phyloP scores from a whole-genome alignment of 2,113 vertebrate species.

The Eurystomus gularis region DNA sequence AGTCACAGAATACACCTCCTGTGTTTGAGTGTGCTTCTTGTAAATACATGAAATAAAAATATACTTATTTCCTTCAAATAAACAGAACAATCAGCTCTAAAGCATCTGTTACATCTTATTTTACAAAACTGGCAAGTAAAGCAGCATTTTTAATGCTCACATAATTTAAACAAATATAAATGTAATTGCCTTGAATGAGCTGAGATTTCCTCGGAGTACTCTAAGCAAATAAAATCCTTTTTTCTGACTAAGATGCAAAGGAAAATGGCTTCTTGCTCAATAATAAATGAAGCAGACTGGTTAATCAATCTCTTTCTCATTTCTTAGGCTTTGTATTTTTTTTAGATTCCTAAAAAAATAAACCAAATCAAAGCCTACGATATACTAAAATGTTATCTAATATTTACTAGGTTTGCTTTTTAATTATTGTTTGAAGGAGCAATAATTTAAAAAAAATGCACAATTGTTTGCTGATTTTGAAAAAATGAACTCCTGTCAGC shows the following conservation, averaged over 20 bases:
- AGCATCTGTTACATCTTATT: background rate
- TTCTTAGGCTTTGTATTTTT: background rate
- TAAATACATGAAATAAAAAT: background rate
- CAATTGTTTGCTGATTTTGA: background rate
- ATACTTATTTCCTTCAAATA: background rate
- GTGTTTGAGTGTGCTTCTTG: background rate
- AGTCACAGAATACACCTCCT: background rate
- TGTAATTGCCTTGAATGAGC: background rate
- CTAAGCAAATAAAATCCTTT: background rate
- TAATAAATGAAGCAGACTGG: background rate
- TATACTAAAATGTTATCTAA: background rate
- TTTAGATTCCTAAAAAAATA: background rate
- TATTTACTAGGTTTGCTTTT: background rate
- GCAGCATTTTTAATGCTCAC: background rate
- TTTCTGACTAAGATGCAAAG: background rate
- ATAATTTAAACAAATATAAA: background rate
- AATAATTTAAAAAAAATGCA: background rate
- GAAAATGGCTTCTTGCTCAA: background rate
- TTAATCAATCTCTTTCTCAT: background rate
- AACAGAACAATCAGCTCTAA: background rate
- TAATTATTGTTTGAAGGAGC: background rate
- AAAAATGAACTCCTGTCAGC: background rate
- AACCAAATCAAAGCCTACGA: background rate
- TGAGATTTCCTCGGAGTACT: background rate
- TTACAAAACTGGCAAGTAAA: background rate